Percentiles rank a stretch among this genome's conserved stretches.
These are phyloP conservation scores for Arothron firmamentum DNA, from an alignment of 2,113 vertebrate genomes.

Conservation along the genomic window DNA sequence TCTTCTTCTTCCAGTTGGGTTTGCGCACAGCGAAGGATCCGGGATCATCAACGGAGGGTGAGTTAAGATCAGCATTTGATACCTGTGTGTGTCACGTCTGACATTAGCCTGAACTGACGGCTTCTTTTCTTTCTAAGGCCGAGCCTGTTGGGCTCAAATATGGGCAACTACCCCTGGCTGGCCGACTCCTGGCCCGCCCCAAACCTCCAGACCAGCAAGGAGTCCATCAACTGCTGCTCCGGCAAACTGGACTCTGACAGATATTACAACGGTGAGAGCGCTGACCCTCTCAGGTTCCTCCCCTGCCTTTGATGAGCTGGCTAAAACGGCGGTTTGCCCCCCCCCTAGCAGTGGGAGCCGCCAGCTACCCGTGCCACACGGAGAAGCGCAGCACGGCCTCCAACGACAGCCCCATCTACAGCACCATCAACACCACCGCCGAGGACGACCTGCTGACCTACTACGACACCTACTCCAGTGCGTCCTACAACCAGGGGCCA, in stretches of 20 bases:
- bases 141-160: constrained; percentile 75
- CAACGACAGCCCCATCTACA: constrained; percentile 87
- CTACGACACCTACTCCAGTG: constrained; percentile 74
- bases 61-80: constrained; percentile 18
- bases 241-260: constrained; percentile 80
- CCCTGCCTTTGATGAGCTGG: not conserved
- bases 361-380: constrained; percentile 81
- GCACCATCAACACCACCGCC: constrained; percentile 81
- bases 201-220: constrained; percentile 77
- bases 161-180: constrained; percentile 87
- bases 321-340: not conserved
- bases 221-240: constrained; percentile 75
- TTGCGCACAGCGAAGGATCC: constrained; percentile 80
- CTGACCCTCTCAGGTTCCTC: not conserved
- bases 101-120: constrained; percentile 1
- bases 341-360: constrained; percentile 79
- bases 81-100: not conserved
- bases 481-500: constrained; percentile 63
- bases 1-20: constrained; percentile 74
- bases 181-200: constrained; percentile 84
- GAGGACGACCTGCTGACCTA: constrained; percentile 77
- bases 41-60: constrained; percentile 84
- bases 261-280: constrained; percentile 88
- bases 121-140: constrained; percentile 62
- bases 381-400: constrained; percentile 77